phyloP scores from a whole-genome alignment of 2,888 invertebrate genomes.

The Eupsilia transversa region DNA sequence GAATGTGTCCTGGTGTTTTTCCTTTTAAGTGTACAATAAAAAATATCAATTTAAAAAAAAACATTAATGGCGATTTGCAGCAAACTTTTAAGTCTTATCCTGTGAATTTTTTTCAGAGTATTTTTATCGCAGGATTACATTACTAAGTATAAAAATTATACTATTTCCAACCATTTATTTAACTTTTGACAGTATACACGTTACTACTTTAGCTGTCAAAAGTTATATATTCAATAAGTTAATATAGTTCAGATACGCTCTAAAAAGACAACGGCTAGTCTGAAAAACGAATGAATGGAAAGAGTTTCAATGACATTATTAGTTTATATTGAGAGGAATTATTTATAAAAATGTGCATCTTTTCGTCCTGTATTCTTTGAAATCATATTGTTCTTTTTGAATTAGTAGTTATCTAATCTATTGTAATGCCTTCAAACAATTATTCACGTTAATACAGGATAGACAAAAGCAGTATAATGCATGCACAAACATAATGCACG shows the following conservation, averaged over 20 bases:
- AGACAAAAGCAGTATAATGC: conserved; percentile 1
- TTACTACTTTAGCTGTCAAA: too few species aligned
- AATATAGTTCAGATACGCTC: not conserved
- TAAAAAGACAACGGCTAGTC: too few species aligned
- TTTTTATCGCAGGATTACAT: not conserved
- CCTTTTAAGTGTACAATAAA: too few species aligned
- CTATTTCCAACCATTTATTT: too few species aligned
- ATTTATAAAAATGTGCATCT: not conserved
- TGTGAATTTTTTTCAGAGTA: too few species aligned
- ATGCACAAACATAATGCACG: not conserved
- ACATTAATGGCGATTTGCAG: too few species aligned
- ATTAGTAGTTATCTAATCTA: not conserved
- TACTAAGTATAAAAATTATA: not conserved
- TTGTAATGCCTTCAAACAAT: conserved; percentile 1
- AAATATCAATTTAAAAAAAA: too few species aligned
- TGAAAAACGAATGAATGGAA: not conserved
- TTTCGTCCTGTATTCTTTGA: not conserved
- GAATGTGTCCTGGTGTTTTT: not conserved
- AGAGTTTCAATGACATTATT: not conserved
- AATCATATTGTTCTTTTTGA: not conserved
- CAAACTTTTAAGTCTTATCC: too few species aligned
- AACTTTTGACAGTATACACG: too few species aligned
- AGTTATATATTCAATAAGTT: too few species aligned
- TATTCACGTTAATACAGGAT: not conserved
- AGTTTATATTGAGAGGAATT: not conserved